Base-by-base conservation (phyloP, 2,888 invertebrate genomes). In the Drosophila quasianomalipes region DNA sequence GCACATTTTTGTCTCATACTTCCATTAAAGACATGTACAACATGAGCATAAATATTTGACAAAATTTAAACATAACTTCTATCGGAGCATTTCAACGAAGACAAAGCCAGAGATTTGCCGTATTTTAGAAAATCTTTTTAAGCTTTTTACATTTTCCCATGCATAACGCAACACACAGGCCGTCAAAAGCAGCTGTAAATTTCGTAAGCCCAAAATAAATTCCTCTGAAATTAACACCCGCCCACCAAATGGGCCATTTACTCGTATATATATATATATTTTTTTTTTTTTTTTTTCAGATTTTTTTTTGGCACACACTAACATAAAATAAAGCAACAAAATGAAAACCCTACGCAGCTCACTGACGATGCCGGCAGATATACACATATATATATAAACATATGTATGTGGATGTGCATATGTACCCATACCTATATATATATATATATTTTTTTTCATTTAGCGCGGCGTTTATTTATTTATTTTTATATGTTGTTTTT, bases 221-320 rank as follows among this genome's bases (percentile, higher is more conserved):
- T 82, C 85, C 88, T 60, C 59, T 62, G 58, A 75, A 86, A 86
- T 86, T 86, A 86, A 80, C 85, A 89, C 85, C 58, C 70, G 57
- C 59, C 75, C 65, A 65, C 61, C 60, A 76, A 85, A 69, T 81
- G 72, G 65, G 55, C 72, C 67, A 68, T 80, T 69, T 81, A 57
- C 47, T 59, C 44, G 31, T 12, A 19, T 63, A 44, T 55, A 60
- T 53, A 44, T 19, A 39, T 39, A 39, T 28, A 7, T 37, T 4
- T 44, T 57, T 62, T 41, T 49, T 59, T 51, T 39, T 4, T 44
- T 57, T 63, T 41, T 41, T 62, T 54, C 41, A 22, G 33, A 37
- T 41, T 30, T 51, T 30, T 51, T 44, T 44, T 44, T 67, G 54
- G 66, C 57, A 28, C 30, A 66, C 71, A 26, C 31, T 28, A 51